phyloP scores from a whole-genome alignment of 2,888 invertebrate species.

The Eurytoma californica region DNA sequence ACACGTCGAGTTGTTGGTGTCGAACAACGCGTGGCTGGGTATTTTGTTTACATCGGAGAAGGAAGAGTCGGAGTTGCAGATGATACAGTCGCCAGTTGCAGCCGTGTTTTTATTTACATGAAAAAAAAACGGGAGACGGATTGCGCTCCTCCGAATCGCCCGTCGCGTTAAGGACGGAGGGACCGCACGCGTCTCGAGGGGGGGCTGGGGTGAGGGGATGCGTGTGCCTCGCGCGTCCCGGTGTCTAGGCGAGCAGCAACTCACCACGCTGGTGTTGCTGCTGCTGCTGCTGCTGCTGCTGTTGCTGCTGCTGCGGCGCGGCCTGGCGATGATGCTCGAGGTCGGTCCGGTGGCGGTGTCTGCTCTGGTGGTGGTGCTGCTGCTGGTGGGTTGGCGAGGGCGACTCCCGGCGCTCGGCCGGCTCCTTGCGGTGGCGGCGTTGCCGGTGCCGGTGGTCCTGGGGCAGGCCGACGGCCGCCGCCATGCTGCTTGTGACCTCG shows the following conservation, averaged over 20 bases:
- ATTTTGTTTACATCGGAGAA: no score
- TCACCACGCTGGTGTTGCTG: conserved; percentile 76
- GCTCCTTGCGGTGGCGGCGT: conserved; percentile 29
- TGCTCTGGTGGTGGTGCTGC: conserved; percentile 57
- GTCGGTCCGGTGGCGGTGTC: conserved; percentile 62
- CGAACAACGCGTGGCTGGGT: no score
- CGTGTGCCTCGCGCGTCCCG: neutral
- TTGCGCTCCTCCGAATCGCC: neutral
- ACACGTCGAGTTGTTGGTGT: no score
- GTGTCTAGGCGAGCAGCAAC: conserved; percentile 77
- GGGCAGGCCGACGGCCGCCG: neutral
- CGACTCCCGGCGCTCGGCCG: conserved; percentile 29
- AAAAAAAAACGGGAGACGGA: neutral
- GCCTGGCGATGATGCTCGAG: conserved; percentile 74
- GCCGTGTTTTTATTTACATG: neutral
- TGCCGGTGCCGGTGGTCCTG: conserved; percentile 34
- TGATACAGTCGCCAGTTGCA: neutral
- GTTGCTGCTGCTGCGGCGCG: conserved; percentile 73
- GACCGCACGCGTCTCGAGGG: conserved; percentile 24
- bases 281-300: conserved; percentile 74
- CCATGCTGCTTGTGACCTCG: neutral
- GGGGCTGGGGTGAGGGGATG: neutral
- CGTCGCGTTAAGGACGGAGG: conserved; percentile 35
- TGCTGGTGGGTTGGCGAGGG: conserved; percentile 36
- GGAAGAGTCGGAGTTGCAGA: no score